Percentiles rank a stretch among this genome's conserved stretches.
phyloP scores from a whole-genome alignment of 1,140 invertebrate species.

The Bombyx mori region DNA sequence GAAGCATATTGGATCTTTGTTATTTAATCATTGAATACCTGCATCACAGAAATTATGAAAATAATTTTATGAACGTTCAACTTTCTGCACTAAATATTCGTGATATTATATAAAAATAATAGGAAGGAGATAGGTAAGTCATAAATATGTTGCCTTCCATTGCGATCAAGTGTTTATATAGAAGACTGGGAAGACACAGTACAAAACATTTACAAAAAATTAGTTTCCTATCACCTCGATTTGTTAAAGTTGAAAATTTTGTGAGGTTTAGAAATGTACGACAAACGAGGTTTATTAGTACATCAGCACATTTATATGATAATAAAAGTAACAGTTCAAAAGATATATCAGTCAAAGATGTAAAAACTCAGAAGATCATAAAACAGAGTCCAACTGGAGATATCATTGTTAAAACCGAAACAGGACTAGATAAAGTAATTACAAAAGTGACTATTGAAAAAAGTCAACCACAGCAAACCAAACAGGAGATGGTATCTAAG shows the following conservation, averaged over 20 bases:
- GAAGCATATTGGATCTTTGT: no score
- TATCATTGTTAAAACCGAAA: constrained; percentile 58
- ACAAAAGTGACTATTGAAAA: constrained; percentile 65
- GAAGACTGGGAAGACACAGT: constrained; percentile 42
- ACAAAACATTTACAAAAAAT: constrained; percentile 31
- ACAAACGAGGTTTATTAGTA: constrained; percentile 30
- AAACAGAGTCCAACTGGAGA: constrained; percentile 38
- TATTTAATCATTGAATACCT: no score
- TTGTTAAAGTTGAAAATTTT: constrained; percentile 15
- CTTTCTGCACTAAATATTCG: no score
- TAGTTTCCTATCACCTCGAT: constrained; percentile 19
- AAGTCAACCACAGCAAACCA: constrained; percentile 6
- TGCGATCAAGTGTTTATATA: constrained; percentile 42
- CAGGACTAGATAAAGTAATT: constrained; percentile 43
- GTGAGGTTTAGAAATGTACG: constrained; percentile 7
- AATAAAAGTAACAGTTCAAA: constrained; percentile 32
- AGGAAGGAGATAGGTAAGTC: no score
- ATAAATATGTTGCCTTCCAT: constrained; percentile 42
- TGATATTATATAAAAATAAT: no score
- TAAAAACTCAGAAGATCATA: constrained; percentile 24
- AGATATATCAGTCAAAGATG: constrained; percentile 11
- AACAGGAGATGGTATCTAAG: no score
- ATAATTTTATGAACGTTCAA: no score
- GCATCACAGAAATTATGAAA: no score
- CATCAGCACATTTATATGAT: constrained; percentile 33